Evolutionary conservation across 2,113 vertebrate species (phyloP).

Genomic region (Ailuropoda melanoleuca): DNA sequence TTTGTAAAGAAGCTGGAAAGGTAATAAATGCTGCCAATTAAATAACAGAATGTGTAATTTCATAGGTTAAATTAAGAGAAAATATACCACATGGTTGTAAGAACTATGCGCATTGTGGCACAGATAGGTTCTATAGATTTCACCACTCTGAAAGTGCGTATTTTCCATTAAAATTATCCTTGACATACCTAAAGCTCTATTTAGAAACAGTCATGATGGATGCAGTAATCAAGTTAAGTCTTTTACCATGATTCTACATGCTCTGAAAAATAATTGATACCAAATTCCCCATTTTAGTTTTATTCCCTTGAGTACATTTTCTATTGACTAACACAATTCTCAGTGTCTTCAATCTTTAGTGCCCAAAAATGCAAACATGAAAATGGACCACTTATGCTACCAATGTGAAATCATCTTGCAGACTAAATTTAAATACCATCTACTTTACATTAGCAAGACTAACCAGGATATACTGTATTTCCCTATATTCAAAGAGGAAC

Average conservation of each 20-base stretch:
- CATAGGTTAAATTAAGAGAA: background rate
- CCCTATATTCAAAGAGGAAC: background rate
- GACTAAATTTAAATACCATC: background rate
- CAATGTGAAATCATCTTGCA: background rate
- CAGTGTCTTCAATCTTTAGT: background rate
- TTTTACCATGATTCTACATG: constrained; percentile 1
- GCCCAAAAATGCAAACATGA: constrained; percentile 17
- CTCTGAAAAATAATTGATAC: constrained; percentile 1
- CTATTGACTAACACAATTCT: constrained; percentile 20
- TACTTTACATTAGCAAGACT: background rate
- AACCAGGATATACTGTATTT: background rate
- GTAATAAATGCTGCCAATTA: background rate
- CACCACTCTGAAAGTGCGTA: constrained; percentile 7
- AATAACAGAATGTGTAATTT: background rate
- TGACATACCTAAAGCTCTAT: background rate
- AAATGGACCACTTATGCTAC: background rate
- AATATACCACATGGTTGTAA: background rate
- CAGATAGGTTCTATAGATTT: background rate
- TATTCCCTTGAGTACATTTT: constrained; percentile 1
- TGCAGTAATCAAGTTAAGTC: background rate
- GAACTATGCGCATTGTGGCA: background rate
- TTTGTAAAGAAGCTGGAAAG: background rate
- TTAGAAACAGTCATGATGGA: constrained; percentile 1
- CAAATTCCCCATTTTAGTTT: background rate
- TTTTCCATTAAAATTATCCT: background rate